Base-by-base conservation (phyloP, 2,113 vertebrate genomes). In the Calidris pugnax region DNA sequence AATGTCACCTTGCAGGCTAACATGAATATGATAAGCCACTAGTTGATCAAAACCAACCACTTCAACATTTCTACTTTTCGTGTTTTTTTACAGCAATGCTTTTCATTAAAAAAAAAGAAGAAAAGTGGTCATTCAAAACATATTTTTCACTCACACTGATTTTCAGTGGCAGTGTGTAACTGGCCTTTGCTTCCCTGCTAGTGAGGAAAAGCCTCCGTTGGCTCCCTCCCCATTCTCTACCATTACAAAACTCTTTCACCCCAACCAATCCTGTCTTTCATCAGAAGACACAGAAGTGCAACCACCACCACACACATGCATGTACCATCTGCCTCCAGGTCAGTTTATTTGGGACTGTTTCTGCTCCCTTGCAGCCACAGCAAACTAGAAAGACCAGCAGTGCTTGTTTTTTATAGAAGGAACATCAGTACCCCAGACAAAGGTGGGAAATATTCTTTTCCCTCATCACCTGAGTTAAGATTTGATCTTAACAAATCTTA, bases 211-310 rank as follows among this genome's bases (percentile, higher is more conserved):
- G 39, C 22, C 41, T 68, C 32, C 27, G 14, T 26, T 75, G 39
- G 19, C 8, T 78, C 47, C 59, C 14, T 75, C 35, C 60, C 27
- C 24, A 14, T 30, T 81, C 26, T n/a, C 28, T 18, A 35, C 48
- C 39, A 53, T 20, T 48, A 43, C 22, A 74, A 67, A 74, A 53
- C 18, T 55, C 32, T 67, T 76, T 32, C 30, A 64, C 12, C 17
- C 43, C 5, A 24, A 72, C 23, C 50, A 57, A 41, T 28, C 51
- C 43, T 32, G 32, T 20, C 39, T 74, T 71, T 37, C 6, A 2
- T 43, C 0, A 6, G 59, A 68, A 75, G 18, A 51, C 0, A 0
- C 0, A 19, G 23, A 47, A n/a, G 37, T 14, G 30, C 47, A 30
- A 45, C 5, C n/a, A 73, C 30, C 48, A 69, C 7, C 39, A 73